phyloP scores from a whole-genome alignment of 2,113 vertebrate species.

The Python bivittatus region DNA sequence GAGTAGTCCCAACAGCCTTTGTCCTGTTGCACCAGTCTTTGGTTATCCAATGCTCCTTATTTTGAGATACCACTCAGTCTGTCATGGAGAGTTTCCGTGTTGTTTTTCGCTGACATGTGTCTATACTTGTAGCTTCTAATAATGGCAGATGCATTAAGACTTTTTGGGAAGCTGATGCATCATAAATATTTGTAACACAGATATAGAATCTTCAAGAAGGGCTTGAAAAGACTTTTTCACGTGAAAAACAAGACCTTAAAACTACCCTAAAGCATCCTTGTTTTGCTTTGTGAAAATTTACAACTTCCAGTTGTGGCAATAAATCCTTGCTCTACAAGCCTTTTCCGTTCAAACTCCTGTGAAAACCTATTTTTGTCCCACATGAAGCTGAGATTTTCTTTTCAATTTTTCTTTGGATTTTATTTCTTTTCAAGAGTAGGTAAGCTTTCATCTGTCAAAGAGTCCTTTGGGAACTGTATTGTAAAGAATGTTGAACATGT shows the following conservation, averaged over 20 bases:
- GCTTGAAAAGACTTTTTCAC: neutral
- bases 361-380: neutral
- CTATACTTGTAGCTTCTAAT: too few species aligned
- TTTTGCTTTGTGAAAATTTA: neutral
- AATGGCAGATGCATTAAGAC: too few species aligned
- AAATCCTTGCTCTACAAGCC: neutral
- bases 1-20: neutral
- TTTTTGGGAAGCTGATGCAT: too few species aligned
- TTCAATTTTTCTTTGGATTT: neutral
- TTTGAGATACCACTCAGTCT: too few species aligned
- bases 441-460: conserved; percentile 50
- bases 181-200: too few species aligned
- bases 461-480: conserved; percentile 47
- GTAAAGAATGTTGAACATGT: conserved; percentile 61
- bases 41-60: neutral
- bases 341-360: neutral
- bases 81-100: too few species aligned
- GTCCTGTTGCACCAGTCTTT: neutral
- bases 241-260: neutral
- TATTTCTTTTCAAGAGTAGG: conserved; percentile 57
- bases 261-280: neutral
- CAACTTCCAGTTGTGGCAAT: neutral
- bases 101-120: too few species aligned
- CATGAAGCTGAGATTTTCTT: conserved; percentile 11
- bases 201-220: too few species aligned